Evolutionary conservation across 2,797 vertebrate species (phyloP), one percentile per base, ranked within the genome.

Genomic region (Chromobotia macracanthus): DNA sequence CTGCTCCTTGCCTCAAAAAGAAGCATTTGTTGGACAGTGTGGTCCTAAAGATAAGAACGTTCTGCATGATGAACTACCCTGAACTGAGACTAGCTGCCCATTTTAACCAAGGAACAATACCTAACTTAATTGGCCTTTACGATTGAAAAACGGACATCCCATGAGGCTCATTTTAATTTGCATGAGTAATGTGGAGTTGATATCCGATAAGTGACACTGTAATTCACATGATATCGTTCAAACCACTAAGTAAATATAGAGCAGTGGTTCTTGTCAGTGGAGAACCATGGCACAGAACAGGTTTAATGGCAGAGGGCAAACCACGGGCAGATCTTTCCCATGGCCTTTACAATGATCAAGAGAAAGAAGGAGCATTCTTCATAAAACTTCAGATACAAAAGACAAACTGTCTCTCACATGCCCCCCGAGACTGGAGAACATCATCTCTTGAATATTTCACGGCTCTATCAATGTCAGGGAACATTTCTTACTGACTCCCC

Each of bases 391-490:
- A 66, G 58, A 78, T 80, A 83, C 79, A 80, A 85, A 86, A 86
- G 79, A 84, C 78, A 81, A 82, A 80, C 75, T 82, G 81, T 88
- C 84, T 68, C 78, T 69, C 75, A 73, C 75, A 83, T 82, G 82
- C 82, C 89, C 82, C 82, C 48, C 15, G 85, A 88, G 88, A 86
- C 72, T 55, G 19, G 48, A 83, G 84, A 86, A 87, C 84, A 88
- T 89, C 86, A 87, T 87, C 77, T 79, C 73, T 80, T 90, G 85
- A 89, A 90, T 87, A 89, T 92, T 90, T 89, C 64, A 86, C 83
- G 65, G 75, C 78, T 75, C 78, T 84, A 80, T 88, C 85, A 86
- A 73, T 87, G 89, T 89, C 75, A 72, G 53, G 44, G 67, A 82
- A 80, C 77, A 83, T 83, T 82, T 85, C 85, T 86, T 85, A 81